Base-by-base conservation (phyloP, 2,888 invertebrate species). In the Stenurella melanura region DNA sequence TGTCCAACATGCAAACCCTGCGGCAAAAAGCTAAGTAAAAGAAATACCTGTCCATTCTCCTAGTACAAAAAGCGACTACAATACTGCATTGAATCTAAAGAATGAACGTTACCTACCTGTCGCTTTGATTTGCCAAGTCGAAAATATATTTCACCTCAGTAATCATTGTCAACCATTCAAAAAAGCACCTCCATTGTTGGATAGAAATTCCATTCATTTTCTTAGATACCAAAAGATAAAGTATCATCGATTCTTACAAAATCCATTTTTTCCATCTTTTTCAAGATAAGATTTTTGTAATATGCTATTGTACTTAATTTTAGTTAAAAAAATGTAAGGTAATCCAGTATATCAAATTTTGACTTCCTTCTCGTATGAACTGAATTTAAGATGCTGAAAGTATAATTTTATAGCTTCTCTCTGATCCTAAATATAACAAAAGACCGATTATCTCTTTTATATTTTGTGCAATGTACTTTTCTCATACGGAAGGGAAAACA, bases 61-160 rank as follows among this genome's bases (percentile, higher is more conserved):
- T 77, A 71, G 82, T 79, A 87, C 85, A 86, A 85, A 87, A 81
- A 81, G 78, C 81, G 75, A 82, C 78, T 78, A 87, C 87, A 87
- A 87, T 83, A 82, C 81, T 69, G 82, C 83, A 83, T 86, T 86
- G 84, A 86, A 81, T 80, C 79, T 78, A 81, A 86, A 86, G 86
- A 87, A 87, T 86, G 84, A 85, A 86, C 83, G 84, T 86, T 86
- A 86, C 87, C 87, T 87, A 88, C 88, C 88, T 88, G 88, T 88
- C 87, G 87, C 82, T 87, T 85, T 87, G 87, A 88, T 88, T 88
- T 88, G 87, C 87, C 87, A 87, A 88, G 87, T 87, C 86, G 87
- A 87, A 87, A 88, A 88, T 86, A 87, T 86, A 88, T 88, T 88
- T 87, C 87, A 86, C 87, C 86, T 88, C 86, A 83, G 85, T 84